Evolutionary conservation across 1,140 invertebrate genomes (phyloP), one percentile per base, ranked within the genome.

Genomic region (Protaetia brevitarsis): DNA sequence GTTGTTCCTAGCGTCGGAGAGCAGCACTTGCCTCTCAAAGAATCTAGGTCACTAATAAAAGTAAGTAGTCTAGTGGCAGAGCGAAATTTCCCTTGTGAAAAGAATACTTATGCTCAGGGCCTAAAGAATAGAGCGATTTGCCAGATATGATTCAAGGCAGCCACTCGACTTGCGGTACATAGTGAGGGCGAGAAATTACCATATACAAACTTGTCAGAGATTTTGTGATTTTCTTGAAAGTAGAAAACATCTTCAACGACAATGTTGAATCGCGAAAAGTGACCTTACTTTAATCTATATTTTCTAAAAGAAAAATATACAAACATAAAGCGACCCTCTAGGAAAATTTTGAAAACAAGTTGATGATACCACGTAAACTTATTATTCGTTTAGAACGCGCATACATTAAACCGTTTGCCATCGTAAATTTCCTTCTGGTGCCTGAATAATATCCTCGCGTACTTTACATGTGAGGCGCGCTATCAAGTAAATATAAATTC

Each of bases 401-500:
- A 37, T 10, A 37, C 16, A 37, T 16, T 11, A 10, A 37, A 6
- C n/a, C 3, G 34, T 10, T 8, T 5, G 16, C 16, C 16, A 16
- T 11, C 5, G 16, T 11, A 37, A 37, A 37, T 37, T 37, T 13
- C 16, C 16, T 16, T 37, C n/a, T 11, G 16, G 34, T 16, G n/a
- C 10, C 10, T 37, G 16, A 16, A 3, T 10, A 37, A 3, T 11
- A 37, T 37, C 16, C n/a, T 16, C 10, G 34, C 16, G 16, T 11
- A 37, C 34, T 11, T 11, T 8, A 37, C 34, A 37, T 11, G 16
- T 3, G 16, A 37, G 16, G 10, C 34, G 16, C 34, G n/a, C 16
- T 37, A 37, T 37, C 34, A 37, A 37, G 16, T 37, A 37, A 37
- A 37, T 37, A 37, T 37, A 37, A 37, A 37, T 37, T 37, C 34